Evolutionary conservation across 2,797 vertebrate species (phyloP).

Genomic region (Ctenosaura bakeri): DNA sequence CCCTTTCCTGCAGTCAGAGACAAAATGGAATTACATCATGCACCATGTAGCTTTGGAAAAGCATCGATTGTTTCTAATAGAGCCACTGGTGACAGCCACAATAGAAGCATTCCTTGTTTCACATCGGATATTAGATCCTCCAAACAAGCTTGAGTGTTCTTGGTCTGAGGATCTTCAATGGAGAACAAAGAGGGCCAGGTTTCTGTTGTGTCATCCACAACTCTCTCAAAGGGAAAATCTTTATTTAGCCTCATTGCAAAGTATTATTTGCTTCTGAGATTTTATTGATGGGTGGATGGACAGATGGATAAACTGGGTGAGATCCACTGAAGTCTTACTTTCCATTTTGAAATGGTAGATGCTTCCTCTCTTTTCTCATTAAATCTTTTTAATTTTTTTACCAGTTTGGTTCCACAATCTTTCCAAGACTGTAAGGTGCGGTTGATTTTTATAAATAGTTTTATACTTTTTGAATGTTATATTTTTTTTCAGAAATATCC

Average conservation of each 20-base stretch:
- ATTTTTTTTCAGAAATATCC: background rate
- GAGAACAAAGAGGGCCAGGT: slow-evolving; percentile 85
- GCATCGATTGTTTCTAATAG: slow-evolving; percentile 86
- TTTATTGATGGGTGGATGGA: slow-evolving; percentile 22
- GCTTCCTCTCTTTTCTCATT: background rate
- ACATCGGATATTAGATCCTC: slow-evolving; percentile 85
- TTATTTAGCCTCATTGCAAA: slow-evolving; percentile 83
- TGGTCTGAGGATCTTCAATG: slow-evolving; percentile 83
- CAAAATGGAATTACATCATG: slow-evolving; percentile 89
- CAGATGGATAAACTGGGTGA: background rate
- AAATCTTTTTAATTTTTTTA: background rate
- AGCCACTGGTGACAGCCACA: slow-evolving; percentile 85
- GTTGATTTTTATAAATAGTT: background rate
- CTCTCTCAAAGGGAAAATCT: slow-evolving; percentile 87
- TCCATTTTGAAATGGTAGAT: background rate
- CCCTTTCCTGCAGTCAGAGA: slow-evolving; percentile 86
- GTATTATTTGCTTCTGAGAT: slow-evolving; percentile 34
- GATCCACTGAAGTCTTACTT: slow-evolving; percentile 11
- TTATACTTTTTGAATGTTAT: background rate
- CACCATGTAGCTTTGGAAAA: slow-evolving; percentile 86
- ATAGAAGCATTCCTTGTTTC: slow-evolving; percentile 86
- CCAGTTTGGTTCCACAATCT: background rate
- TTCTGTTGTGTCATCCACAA: slow-evolving; percentile 84
- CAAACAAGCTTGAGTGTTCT: slow-evolving; percentile 83
- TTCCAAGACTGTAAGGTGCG: background rate